Percentiles rank a stretch among this genome's conserved stretches.
phyloP scores from a whole-genome alignment of 1,140 invertebrate genomes.

The Microvelia longipes region DNA sequence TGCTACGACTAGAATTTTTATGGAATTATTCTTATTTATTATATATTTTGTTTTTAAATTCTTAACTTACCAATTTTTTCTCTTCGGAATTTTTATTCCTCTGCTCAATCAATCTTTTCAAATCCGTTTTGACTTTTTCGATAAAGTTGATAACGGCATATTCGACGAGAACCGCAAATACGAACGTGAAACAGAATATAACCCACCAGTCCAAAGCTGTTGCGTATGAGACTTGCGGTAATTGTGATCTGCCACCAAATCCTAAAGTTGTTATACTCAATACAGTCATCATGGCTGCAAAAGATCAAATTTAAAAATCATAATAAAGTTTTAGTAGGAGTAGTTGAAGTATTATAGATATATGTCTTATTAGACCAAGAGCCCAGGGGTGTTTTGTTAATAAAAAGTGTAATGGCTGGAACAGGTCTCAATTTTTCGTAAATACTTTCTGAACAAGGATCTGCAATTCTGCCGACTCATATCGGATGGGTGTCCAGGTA shows the following conservation, averaged over 20 bases:
- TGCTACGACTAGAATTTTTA: too few relatives aligned
- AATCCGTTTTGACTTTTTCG: slow-evolving; percentile 33
- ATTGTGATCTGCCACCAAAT: slow-evolving; percentile 38
- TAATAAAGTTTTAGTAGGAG: too few relatives aligned
- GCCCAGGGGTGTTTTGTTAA: too few relatives aligned
- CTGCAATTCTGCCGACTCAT: too few relatives aligned
- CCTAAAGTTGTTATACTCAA: slow-evolving; percentile 42
- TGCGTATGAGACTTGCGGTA: slow-evolving; percentile 40
- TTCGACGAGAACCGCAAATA: slow-evolving; percentile 42
- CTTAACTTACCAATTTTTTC: slow-evolving; percentile 15
- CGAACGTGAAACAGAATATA: slow-evolving; percentile 42
- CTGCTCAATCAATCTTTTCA: slow-evolving; percentile 25
- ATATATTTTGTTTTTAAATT: too few relatives aligned
- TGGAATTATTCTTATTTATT: too few relatives aligned
- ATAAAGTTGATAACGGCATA: slow-evolving; percentile 45
- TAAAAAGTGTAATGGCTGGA: too few relatives aligned
- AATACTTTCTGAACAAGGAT: too few relatives aligned
- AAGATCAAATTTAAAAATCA: slow-evolving; percentile 28
- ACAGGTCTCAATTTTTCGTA: too few relatives aligned
- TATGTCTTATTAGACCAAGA: too few relatives aligned
- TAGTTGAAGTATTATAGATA: too few relatives aligned
- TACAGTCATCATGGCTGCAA: slow-evolving; percentile 41
- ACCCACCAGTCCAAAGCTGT: slow-evolving; percentile 46
- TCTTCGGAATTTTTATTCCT: slow-evolving; percentile 11
- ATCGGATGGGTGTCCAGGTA: too few relatives aligned